Evolutionary conservation across 2,113 vertebrate genomes (phyloP).

Genomic region (Lampris incognitus): DNA sequence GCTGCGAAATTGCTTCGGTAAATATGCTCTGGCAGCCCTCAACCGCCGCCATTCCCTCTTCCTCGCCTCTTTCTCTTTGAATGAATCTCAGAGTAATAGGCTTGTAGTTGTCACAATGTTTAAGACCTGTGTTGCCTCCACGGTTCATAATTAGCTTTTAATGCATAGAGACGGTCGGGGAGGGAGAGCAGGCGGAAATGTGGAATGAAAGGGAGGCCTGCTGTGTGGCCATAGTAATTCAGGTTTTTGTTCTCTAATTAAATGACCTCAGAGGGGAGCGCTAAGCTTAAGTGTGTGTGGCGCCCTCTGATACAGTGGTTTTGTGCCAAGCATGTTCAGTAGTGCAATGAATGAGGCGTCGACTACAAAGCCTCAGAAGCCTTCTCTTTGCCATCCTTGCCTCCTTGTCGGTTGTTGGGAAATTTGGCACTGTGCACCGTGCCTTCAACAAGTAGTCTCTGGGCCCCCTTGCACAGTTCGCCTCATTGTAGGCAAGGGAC

Average conservation of each 20-base stretch:
- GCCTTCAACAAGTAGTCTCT: constrained; percentile 64
- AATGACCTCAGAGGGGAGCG: constrained; percentile 71
- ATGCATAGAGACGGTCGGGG: constrained; percentile 63
- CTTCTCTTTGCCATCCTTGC: constrained; percentile 32
- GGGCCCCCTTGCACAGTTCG: constrained; percentile 49
- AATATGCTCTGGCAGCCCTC: constrained; percentile 56
- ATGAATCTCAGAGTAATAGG: constrained; percentile 71
- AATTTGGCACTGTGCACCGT: constrained; percentile 50
- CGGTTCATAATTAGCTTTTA: constrained; percentile 79
- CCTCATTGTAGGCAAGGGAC: constrained; percentile 49
- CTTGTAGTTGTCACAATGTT: constrained; percentile 77
- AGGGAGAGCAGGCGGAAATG: constrained; percentile 61
- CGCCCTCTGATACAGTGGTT: constrained; percentile 56
- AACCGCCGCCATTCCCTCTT: constrained; percentile 35
- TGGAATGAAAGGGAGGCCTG: constrained; percentile 67
- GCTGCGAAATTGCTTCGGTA: constrained; percentile 76
- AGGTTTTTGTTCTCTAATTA: constrained; percentile 82
- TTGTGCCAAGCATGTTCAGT: constrained; percentile 62
- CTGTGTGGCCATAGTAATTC: constrained; percentile 76
- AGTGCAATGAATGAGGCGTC: constrained; percentile 65
- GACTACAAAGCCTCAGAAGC: constrained; percentile 61
- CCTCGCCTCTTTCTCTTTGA: constrained; percentile 53
- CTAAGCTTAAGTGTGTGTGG: constrained; percentile 55
- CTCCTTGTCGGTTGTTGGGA: constrained; percentile 58
- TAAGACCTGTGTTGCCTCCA: constrained; percentile 75